A percentile compares a stretch with the other conserved stretches of the same genome.
These are phyloP conservation scores for Pardosa pseudoannulata DNA, from an alignment of 2,888 invertebrate genomes.

Conservation along the genomic window DNA sequence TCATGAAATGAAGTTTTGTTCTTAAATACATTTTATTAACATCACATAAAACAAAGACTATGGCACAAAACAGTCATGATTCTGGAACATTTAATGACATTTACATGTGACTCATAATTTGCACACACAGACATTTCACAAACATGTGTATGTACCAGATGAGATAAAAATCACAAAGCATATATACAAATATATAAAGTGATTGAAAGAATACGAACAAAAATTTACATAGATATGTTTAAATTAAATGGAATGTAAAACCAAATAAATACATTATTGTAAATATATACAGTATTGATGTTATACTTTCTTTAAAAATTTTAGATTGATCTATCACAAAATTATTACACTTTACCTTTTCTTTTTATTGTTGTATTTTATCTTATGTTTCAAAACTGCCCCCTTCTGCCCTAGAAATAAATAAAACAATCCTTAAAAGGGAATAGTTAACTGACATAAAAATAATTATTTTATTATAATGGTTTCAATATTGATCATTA, in stretches of 20 bases:
- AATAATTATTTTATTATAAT: too few relatives aligned
- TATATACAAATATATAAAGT: too few relatives aligned
- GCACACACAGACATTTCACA: too few relatives aligned
- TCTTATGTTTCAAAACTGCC: neutral
- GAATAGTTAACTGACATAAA: neutral
- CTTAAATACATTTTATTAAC: slow-evolving; percentile 8
- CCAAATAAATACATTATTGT: too few relatives aligned
- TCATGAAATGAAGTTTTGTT: too few relatives aligned
- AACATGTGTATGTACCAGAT: too few relatives aligned
- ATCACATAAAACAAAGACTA: slow-evolving; percentile 23
- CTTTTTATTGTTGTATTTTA: neutral
- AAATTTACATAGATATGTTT: too few relatives aligned
- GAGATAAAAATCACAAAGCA: too few relatives aligned
- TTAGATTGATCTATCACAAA: neutral
- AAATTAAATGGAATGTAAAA: too few relatives aligned
- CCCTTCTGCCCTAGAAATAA: slow-evolving; percentile 19
- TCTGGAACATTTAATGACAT: slow-evolving; percentile 21
- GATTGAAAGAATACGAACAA: too few relatives aligned
- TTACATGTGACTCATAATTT: neutral
- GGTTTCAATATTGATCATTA: too few relatives aligned
- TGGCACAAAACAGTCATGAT: slow-evolving; percentile 22
- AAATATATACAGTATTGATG: too few relatives aligned
- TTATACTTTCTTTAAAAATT: neutral
- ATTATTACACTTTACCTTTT: neutral
- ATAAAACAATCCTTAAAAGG: slow-evolving; percentile 11